Evolutionary conservation across 2,113 vertebrate species (phyloP).

Genomic region (Sinocyclocheilus grahami): DNA sequence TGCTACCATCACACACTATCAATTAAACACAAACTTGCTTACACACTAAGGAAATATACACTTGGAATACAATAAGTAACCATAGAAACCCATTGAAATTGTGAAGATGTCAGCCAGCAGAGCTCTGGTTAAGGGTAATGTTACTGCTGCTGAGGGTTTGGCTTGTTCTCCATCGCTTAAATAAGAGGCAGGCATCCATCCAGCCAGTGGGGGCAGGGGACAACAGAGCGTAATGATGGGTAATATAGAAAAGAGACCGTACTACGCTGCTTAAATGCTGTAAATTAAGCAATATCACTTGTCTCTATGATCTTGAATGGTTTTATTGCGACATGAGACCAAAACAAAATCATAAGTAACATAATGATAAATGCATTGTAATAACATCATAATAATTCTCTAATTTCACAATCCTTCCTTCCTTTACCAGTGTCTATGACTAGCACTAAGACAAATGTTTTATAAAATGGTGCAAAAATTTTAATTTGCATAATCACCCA

Average conservation of each 20-base stretch:
- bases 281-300: neutral
- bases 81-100: slow-evolving; percentile 62
- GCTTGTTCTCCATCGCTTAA: slow-evolving; percentile 40
- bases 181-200: slow-evolving; percentile 31
- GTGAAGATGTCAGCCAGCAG: slow-evolving; percentile 47
- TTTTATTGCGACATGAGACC: neutral
- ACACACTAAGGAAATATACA: slow-evolving; percentile 47
- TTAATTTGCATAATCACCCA: neutral
- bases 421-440: neutral
- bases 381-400: neutral
- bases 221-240: neutral
- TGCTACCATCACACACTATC: slow-evolving; percentile 37
- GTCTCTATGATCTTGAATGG: neutral
- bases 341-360: neutral
- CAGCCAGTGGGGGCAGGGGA: neutral
- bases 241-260: neutral
- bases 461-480: neutral
- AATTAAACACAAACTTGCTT: slow-evolving; percentile 41
- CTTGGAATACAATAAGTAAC: slow-evolving; percentile 55
- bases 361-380: neutral
- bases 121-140: slow-evolving; percentile 15
- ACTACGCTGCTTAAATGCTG: neutral
- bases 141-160: slow-evolving; percentile 23
- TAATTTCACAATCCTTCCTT: slow-evolving; percentile 1
- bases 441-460: neutral